Conservation (phyloP, 2,113 vertebrate genomes). For the Nipponia nippon region DNA sequence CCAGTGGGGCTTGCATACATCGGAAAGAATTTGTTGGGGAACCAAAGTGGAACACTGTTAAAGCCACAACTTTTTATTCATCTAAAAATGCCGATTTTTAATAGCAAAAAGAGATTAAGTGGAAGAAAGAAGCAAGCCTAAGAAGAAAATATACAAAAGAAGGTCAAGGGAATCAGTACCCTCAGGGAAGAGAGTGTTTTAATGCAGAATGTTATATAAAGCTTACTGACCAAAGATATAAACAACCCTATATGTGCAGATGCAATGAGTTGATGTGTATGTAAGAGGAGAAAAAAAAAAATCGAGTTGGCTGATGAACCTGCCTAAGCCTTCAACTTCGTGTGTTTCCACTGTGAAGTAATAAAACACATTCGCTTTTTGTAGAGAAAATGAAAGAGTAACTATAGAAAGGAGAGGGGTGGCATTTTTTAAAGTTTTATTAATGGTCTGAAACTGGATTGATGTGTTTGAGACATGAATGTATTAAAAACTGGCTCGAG, state of each 20-base stretch:
- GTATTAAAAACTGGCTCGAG: not conserved
- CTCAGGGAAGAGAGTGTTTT: not conserved
- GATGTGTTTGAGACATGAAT: not conserved
- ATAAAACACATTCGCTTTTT: not conserved
- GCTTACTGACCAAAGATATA: not conserved
- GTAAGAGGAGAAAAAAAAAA: not conserved
- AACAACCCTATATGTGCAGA: not conserved
- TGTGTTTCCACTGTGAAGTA: not conserved
- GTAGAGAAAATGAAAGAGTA: not conserved
- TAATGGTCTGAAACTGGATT: not conserved
- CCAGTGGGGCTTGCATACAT: not conserved
- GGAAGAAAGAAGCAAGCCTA: not conserved
- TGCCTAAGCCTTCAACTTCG: not conserved
- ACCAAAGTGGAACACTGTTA: not conserved
- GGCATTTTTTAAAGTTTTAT: not conserved
- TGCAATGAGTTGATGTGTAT: not conserved
- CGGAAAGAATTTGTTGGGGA: not conserved
- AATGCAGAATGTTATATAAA: not conserved
- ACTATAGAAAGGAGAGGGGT: not conserved
- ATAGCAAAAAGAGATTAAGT: not conserved
- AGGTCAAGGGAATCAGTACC: not conserved
- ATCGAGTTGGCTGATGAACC: not conserved
- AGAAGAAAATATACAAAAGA: not conserved
- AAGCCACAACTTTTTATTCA: not conserved
- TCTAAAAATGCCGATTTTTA: not conserved